These are phyloP conservation scores for Antitype chi DNA, from an alignment of 2,888 invertebrate genomes.

Conservation along the genomic window DNA sequence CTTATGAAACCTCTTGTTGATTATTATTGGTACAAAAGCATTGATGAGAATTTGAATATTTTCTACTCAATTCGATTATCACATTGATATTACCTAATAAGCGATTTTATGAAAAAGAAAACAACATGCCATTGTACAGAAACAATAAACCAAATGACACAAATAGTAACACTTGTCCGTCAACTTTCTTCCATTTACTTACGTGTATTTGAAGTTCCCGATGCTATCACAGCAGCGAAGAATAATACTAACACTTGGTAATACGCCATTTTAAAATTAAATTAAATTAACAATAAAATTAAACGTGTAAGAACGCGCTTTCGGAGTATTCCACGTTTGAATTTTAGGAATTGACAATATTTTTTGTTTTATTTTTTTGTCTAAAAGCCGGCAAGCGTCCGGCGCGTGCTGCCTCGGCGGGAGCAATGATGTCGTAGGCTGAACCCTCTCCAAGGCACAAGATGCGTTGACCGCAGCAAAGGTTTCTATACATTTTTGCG, in stretches of 20 bases:
- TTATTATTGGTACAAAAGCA: not conserved
- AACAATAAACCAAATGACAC: slow-evolving; percentile 72
- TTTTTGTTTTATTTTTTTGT: slow-evolving; percentile 63
- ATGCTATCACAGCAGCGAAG: slow-evolving; percentile 78
- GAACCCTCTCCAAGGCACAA: slow-evolving; percentile 72
- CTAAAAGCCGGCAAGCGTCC: slow-evolving; percentile 74
- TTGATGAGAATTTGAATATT: no score
- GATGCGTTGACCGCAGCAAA: slow-evolving; percentile 74
- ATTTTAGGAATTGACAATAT: slow-evolving; percentile 40
- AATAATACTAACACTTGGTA: slow-evolving; percentile 79
- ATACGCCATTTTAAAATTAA: slow-evolving; percentile 76
- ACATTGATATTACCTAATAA: not conserved
- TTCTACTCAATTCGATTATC: not conserved
- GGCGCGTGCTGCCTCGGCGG: slow-evolving; percentile 77
- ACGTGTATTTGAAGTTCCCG: slow-evolving; percentile 84
- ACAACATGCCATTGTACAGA: slow-evolving; percentile 18
- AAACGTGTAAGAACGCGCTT: slow-evolving; percentile 8
- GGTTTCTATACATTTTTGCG: slow-evolving; percentile 62
- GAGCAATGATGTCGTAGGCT: slow-evolving; percentile 77
- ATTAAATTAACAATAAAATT: slow-evolving; percentile 41
- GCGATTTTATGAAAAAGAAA: slow-evolving; percentile 4
- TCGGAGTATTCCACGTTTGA: slow-evolving; percentile 47
- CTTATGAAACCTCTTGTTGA: not conserved
- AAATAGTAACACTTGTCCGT: slow-evolving; percentile 73
- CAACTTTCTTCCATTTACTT: slow-evolving; percentile 86